Conservation (phyloP, 2,113 vertebrate species). For the Alethe castanea region DNA sequence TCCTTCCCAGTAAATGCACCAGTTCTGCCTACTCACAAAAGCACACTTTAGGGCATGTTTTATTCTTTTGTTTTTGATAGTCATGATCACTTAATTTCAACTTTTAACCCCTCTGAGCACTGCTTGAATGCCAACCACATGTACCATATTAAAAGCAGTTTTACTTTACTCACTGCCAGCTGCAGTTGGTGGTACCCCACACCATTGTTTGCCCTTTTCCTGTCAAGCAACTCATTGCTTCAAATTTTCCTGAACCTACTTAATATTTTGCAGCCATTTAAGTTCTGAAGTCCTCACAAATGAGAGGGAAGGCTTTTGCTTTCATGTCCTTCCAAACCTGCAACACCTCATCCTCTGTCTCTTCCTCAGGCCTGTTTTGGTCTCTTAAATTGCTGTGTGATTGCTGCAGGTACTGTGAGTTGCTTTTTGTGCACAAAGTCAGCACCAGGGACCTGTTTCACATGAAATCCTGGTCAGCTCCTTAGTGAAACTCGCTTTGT, state of each 20-base stretch:
- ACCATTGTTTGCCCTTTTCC: not conserved
- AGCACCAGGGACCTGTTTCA: not conserved
- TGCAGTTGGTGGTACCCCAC: not conserved
- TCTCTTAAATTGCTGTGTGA: not conserved
- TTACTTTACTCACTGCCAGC: not conserved
- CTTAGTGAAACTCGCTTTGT: not conserved
- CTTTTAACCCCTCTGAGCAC: not conserved
- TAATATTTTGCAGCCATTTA: not conserved
- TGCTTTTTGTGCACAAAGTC: not conserved
- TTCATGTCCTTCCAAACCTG: not conserved
- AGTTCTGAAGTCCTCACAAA: not conserved
- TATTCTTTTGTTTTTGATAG: not conserved
- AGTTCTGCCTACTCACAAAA: not conserved
- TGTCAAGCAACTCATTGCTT: not conserved
- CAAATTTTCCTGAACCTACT: not conserved
- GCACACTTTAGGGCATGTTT: not conserved
- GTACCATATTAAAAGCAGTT: not conserved
- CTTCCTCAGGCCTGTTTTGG: not conserved
- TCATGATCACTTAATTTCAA: not conserved
- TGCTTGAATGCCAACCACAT: not conserved
- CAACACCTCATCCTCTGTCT: not conserved
- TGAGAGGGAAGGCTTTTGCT: not conserved
- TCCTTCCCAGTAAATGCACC: not conserved
- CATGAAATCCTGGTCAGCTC: not conserved
- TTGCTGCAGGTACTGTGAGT: not conserved